Base-by-base conservation (phyloP, 1,140 invertebrate genomes). In the Cotesia typhae region DNA sequence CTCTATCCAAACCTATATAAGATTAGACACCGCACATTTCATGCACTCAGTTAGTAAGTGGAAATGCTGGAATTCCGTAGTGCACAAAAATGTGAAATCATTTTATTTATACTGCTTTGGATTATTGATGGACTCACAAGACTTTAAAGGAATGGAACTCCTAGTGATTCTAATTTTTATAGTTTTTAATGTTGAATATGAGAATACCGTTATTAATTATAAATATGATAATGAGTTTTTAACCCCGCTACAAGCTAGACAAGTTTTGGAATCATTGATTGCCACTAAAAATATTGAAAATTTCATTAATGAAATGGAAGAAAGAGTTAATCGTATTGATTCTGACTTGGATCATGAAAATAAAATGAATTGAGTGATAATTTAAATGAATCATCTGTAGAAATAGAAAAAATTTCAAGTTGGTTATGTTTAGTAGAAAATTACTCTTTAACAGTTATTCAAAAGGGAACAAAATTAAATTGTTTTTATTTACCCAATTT, bases 241-340 rank as follows among this genome's bases (percentile, higher is more conserved):
- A 55, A 55, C 53, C 2, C 53, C 53, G 6, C 35, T 67, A 20
- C 28, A 53, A 9, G 5, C 65, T 10, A 59, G 36, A 41, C n/a
- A 52, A 5, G 67, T 60, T 52, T 37, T 53, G 37, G 64, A 72
- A 47, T 4, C 6, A 10, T 41, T 38, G 4, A 66, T 66, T 41
- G 28, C 4, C 41, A 12, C 0, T 37, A 66, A 66, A 66, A 41
- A 17, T 66, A 17, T 36, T 7, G 38, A 66, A 7, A 41, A 36
- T 41, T 66, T 51, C 10, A 41, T 66, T 6, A 37, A 47, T 37
- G 12, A 66, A 66, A 66, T 66, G 12, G 64, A 66, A n/a, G 41
- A 47, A 66, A n/a, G 4, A 37, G 36, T 67, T 28, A 12, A 2
- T 51, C 1, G 9, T n/a, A 68, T 47, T 38, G 41, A 66, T n/a